Percentiles rank a stretch among this genome's conserved stretches.
Conservation (phyloP, 2,888 invertebrate species). For the Sceliomorpha sp. region DNA sequence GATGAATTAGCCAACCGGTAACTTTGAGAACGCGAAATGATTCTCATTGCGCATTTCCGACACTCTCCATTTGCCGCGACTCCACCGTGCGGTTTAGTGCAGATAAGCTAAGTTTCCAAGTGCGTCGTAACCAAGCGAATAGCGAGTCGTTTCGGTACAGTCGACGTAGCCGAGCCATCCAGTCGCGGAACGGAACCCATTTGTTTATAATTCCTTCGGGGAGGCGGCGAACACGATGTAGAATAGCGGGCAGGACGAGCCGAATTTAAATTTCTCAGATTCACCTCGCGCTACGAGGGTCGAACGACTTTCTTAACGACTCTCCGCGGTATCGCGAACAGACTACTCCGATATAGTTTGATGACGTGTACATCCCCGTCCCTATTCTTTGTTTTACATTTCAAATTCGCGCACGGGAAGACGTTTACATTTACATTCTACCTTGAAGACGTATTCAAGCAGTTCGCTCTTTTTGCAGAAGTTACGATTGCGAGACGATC, state of each 20-base stretch:
- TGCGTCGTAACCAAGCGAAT: slow-evolving; percentile 64
- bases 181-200: slow-evolving; percentile 48
- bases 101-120: slow-evolving; percentile 62
- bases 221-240: slow-evolving; percentile 27
- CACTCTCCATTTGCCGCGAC: slow-evolving; percentile 46
- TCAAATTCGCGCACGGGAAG: background rate
- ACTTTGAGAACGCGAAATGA: slow-evolving; percentile 47
- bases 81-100: slow-evolving; percentile 65
- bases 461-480: too few relatives aligned
- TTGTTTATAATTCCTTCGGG: slow-evolving; percentile 60
- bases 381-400: slow-evolving; percentile 4
- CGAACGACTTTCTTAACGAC: slow-evolving; percentile 51
- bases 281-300: slow-evolving; percentile 29
- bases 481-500: too few relatives aligned
- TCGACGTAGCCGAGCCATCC: slow-evolving; percentile 47
- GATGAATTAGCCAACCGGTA: slow-evolving; percentile 44
- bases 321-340: slow-evolving; percentile 32
- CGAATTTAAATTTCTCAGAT: slow-evolving; percentile 55
- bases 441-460: too few relatives aligned
- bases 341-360: slow-evolving; percentile 35
- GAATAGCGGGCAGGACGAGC: slow-evolving; percentile 39
- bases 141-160: slow-evolving; percentile 60
- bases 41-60: slow-evolving; percentile 42
- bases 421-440: too few relatives aligned
- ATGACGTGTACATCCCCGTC: slow-evolving; percentile 20